phyloP scores from a whole-genome alignment of 2,797 vertebrate species.

The Margarornis squamiger region DNA sequence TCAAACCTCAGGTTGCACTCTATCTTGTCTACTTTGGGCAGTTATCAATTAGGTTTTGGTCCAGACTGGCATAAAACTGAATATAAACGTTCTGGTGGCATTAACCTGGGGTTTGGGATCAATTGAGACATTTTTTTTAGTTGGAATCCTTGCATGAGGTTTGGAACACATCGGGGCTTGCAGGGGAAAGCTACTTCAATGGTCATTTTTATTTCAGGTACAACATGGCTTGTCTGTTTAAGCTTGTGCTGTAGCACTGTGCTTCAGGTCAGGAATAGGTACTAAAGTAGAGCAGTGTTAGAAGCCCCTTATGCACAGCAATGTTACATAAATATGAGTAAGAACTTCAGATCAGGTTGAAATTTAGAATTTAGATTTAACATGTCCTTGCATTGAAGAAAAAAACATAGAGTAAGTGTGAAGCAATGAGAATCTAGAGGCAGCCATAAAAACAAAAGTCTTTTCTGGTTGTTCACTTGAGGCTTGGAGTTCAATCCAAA shows the following conservation, averaged over 20 bases:
- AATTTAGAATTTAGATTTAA: slow-evolving; percentile 11
- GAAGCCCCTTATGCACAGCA: neutral
- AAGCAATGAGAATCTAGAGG: neutral
- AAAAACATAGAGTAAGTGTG: neutral
- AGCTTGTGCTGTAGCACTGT: neutral
- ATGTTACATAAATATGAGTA: neutral
- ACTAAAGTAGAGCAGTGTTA: neutral
- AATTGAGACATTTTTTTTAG: neutral
- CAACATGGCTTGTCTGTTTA: neutral
- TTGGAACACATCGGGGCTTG: neutral
- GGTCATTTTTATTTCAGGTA: neutral
- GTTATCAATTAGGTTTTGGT: neutral
- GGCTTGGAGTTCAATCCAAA: neutral
- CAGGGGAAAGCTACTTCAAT: neutral
- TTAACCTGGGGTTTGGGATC: neutral
- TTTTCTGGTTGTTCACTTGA: neutral
- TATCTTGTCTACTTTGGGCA: neutral
- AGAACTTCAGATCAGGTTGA: neutral
- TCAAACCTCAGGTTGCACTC: neutral
- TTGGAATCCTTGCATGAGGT: neutral
- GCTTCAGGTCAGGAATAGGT: neutral
- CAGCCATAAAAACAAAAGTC: neutral
- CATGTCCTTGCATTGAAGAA: neutral
- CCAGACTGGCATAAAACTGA: neutral
- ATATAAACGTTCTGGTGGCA: neutral